Percentiles rank a stretch among this genome's conserved stretches.
These are phyloP conservation scores for Strix occidentalis DNA, from an alignment of 2,797 vertebrate species.

Conservation along the genomic window DNA sequence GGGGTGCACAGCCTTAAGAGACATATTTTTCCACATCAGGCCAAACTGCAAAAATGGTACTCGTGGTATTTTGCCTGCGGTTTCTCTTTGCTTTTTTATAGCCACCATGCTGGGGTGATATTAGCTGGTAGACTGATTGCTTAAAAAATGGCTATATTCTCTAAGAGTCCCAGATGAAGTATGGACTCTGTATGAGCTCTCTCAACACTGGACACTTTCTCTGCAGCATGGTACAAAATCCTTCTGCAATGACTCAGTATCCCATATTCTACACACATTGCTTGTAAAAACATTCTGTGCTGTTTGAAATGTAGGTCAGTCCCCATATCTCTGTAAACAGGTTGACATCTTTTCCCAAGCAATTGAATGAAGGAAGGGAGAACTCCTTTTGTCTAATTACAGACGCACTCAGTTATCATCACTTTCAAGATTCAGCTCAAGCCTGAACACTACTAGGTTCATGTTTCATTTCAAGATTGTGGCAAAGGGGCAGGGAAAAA, in stretches of 20 bases:
- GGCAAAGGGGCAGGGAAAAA: not conserved
- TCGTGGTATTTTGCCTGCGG: accelerated
- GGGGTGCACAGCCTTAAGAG: not conserved
- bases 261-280: not conserved
- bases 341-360: not conserved
- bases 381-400: not conserved
- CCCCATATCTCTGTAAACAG: not conserved
- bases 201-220: not conserved
- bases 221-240: not conserved
- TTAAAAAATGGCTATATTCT: not conserved
- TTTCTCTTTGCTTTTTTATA: not conserved
- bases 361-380: not conserved
- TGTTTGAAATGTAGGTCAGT: not conserved
- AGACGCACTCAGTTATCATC: not conserved
- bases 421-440: not conserved
- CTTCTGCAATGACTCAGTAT: not conserved
- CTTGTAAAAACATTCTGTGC: not conserved
- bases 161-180: not conserved
- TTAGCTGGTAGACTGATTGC: not conserved
- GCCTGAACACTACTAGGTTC: not conserved
- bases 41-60: not conserved
- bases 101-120: not conserved
- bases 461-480: not conserved
- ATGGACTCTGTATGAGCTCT: not conserved
- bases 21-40: not conserved